A percentile compares a stretch with the other conserved stretches of the same genome.
These are phyloP conservation scores for Hyles euphorbiae DNA, from an alignment of 1,140 invertebrate species.

Conservation along the genomic window DNA sequence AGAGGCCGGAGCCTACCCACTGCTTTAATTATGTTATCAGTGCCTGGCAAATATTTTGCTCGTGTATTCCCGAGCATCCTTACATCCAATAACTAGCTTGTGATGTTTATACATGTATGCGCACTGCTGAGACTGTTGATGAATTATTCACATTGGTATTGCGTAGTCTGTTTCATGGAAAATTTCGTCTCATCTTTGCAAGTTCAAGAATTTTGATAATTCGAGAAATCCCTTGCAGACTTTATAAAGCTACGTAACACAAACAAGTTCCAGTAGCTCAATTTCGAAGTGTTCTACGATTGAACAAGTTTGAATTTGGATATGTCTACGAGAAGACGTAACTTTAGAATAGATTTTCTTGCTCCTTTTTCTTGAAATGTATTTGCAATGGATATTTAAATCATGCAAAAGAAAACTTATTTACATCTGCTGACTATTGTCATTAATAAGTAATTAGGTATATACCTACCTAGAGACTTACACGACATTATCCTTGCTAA, in stretches of 20 bases:
- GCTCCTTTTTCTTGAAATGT: no score
- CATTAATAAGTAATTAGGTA: no score
- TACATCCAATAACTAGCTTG: conserved; percentile 23
- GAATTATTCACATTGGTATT: conserved; percentile 43
- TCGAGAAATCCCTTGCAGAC: conserved; percentile 12
- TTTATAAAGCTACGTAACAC: conserved; percentile 5
- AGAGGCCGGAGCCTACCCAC: no score
- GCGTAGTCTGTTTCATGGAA: conserved; percentile 36
- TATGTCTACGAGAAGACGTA: no score
- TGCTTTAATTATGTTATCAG: conserved; percentile 8
- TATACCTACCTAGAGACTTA: no score
- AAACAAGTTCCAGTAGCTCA: conserved; percentile 17
- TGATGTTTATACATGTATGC: conserved; percentile 28
- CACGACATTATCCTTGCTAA: no score
- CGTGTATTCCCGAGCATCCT: conserved; percentile 10
- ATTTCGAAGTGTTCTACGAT: conserved; percentile 3
- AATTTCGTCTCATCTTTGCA: conserved; percentile 24
- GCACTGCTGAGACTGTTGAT: conserved; percentile 18
- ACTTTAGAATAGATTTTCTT: no score
- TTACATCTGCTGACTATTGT: no score
- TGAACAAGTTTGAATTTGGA: no score
- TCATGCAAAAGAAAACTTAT: no score
- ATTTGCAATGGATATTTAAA: no score
- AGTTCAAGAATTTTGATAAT: conserved; percentile 21
- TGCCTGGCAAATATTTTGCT: conserved; percentile 2